A percentile compares a stretch with the other conserved stretches of the same genome.
Evolutionary conservation across 2,888 invertebrate genomes (phyloP).

Genomic region (Ecdyonurus torrentis): DNA sequence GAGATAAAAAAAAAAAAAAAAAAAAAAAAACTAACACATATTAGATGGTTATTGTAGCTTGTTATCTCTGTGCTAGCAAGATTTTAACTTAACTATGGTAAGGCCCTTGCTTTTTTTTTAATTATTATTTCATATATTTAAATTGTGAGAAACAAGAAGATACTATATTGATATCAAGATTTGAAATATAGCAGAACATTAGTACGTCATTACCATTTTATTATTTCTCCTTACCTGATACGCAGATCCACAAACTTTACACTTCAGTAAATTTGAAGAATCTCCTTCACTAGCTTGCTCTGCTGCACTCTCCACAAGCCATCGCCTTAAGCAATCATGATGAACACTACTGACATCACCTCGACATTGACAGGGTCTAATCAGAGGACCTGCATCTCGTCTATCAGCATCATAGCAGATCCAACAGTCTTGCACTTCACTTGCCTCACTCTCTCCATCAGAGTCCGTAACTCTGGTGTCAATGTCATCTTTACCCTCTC

Average conservation of each 20-base stretch:
- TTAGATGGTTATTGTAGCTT: no score
- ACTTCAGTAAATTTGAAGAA: conserved; percentile 48
- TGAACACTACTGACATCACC: conserved; percentile 88
- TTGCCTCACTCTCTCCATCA: conserved; percentile 21
- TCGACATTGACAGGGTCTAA: conserved; percentile 77
- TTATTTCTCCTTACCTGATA: conserved; percentile 61
- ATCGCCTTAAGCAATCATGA: conserved; percentile 75
- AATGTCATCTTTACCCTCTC: conserved; percentile 1
- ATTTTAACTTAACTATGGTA: no score
- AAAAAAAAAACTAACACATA: no score
- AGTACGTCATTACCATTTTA: no score
- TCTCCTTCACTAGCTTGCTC: conserved; percentile 19
- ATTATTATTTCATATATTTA: no score
- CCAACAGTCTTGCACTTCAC: conserved; percentile 65
- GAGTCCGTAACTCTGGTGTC: not conserved
- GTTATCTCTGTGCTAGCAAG: no score
- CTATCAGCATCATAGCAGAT: conserved; percentile 80
- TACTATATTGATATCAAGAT: no score
- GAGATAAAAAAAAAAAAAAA: no score
- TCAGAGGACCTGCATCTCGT: conserved; percentile 55
- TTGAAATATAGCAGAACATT: no score
- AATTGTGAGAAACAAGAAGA: no score
- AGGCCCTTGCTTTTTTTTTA: no score
- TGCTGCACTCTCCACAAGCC: conserved; percentile 46
- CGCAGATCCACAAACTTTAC: conserved; percentile 71